Percentiles rank a stretch among this genome's conserved stretches.
Evolutionary conservation across 2,888 invertebrate species (phyloP).

Genomic region (Phrixothrix hirtus): DNA sequence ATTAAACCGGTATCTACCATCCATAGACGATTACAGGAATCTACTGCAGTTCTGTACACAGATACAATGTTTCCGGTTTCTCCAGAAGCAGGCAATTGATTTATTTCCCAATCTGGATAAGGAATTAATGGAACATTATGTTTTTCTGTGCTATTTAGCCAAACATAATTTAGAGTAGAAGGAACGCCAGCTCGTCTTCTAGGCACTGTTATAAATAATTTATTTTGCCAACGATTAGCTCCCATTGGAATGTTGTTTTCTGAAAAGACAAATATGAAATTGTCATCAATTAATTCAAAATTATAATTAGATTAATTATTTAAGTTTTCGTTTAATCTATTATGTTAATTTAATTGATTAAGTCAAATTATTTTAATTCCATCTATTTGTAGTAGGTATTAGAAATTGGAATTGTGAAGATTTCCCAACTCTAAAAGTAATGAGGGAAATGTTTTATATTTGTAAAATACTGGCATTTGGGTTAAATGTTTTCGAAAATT

Average conservation of each 20-base stretch:
- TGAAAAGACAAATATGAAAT: slow-evolving; percentile 36
- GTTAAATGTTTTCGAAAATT: no score
- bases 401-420: no score
- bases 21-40: slow-evolving; percentile 76
- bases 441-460: no score
- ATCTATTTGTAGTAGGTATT: no score
- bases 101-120: slow-evolving; percentile 63
- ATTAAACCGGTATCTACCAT: slow-evolving; percentile 76
- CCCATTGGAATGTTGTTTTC: slow-evolving; percentile 72
- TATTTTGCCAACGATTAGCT: slow-evolving; percentile 64
- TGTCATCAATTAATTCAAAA: neutral
- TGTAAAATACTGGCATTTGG: no score
- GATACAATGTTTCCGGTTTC: slow-evolving; percentile 59
- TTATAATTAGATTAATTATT: neutral
- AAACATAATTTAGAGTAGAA: slow-evolving; percentile 58
- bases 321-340: no score
- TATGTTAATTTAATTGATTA: no score
- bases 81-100: slow-evolving; percentile 58
- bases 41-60: slow-evolving; percentile 72
- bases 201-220: slow-evolving; percentile 73
- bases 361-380: no score
- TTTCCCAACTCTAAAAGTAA: no score
- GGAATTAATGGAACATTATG: slow-evolving; percentile 62
- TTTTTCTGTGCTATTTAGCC: slow-evolving; percentile 42
- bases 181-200: slow-evolving; percentile 65